Conservation (phyloP, 2,797 vertebrate species). For the Coreius guichenoti region DNA sequence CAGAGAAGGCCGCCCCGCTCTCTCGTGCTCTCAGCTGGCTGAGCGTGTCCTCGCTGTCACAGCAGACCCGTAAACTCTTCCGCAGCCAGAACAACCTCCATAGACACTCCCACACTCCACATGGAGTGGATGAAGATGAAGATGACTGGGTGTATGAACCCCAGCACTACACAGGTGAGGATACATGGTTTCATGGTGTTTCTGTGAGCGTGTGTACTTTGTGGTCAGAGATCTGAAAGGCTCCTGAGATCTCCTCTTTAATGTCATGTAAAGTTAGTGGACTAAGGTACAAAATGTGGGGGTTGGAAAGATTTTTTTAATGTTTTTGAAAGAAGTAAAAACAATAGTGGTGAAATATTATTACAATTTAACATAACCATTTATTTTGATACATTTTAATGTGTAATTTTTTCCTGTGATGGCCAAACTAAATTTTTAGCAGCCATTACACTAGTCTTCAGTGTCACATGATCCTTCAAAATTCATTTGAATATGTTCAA, state of each 20-base stretch:
- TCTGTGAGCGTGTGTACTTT: conserved; percentile 20
- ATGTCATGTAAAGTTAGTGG: not conserved
- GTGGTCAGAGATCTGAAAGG: not conserved
- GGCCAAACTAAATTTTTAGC: too few relatives aligned
- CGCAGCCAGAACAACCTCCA: conserved; percentile 89
- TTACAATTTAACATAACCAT: too few relatives aligned
- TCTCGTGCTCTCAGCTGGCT: conserved; percentile 94
- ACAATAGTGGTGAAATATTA: too few relatives aligned
- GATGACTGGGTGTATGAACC: conserved; percentile 89
- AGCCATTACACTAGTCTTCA: not conserved
- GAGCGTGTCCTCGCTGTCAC: conserved; percentile 88
- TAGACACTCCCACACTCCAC: conserved; percentile 63
- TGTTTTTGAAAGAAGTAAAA: not conserved
- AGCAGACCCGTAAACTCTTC: conserved; percentile 89
- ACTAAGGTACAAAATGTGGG: not conserved
- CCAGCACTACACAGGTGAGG: conserved; percentile 90
- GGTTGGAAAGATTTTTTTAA: too few relatives aligned
- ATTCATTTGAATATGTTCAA: not conserved
- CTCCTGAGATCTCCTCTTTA: not conserved
- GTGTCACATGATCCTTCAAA: not conserved
- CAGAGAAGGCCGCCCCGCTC: conserved; percentile 80
- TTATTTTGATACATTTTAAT: too few relatives aligned
- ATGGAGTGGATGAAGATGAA: conserved; percentile 76
- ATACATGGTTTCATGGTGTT: not conserved
- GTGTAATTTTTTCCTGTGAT: too few relatives aligned